These are phyloP conservation scores for Catocala fraxini DNA, from an alignment of 2,888 invertebrate genomes.

Conservation along the genomic window DNA sequence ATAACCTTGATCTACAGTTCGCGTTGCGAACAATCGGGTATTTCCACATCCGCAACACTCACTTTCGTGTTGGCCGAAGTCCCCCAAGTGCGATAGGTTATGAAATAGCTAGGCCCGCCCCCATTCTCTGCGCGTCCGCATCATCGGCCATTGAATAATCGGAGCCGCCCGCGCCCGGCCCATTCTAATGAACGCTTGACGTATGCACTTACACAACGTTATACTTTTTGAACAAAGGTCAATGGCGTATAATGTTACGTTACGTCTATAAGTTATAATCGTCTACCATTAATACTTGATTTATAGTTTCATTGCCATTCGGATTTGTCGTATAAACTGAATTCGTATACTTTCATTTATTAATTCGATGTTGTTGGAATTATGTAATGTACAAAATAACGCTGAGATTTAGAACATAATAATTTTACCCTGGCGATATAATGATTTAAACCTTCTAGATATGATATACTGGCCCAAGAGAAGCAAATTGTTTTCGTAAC, in stretches of 20 bases:
- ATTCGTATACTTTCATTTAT: slow-evolving; percentile 43
- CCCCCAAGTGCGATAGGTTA: slow-evolving; percentile 55
- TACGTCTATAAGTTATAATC: slow-evolving; percentile 33
- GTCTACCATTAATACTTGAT: slow-evolving; percentile 34
- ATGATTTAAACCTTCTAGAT: no score
- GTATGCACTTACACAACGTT: slow-evolving; percentile 64
- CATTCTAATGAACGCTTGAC: slow-evolving; percentile 67
- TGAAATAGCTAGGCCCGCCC: slow-evolving; percentile 72
- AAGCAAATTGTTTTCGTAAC: no score
- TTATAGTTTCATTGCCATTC: slow-evolving; percentile 31
- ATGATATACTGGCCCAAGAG: no score
- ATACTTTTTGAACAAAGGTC: slow-evolving; percentile 64
- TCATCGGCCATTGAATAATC: slow-evolving; percentile 62
- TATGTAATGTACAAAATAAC: slow-evolving; percentile 10
- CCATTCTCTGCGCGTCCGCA: slow-evolving; percentile 67
- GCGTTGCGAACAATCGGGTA: slow-evolving; percentile 41
- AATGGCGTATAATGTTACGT: slow-evolving; percentile 60
- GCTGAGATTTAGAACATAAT: background rate
- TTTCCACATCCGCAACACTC: slow-evolving; percentile 64
- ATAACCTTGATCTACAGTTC: slow-evolving; percentile 16
- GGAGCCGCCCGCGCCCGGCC: slow-evolving; percentile 51
- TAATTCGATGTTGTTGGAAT: slow-evolving; percentile 15
- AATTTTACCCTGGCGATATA: no score
- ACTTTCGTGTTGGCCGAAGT: slow-evolving; percentile 58
- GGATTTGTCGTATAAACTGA: slow-evolving; percentile 28